Conservation (phyloP, 2,113 vertebrate species). For the Nicator chloris region DNA sequence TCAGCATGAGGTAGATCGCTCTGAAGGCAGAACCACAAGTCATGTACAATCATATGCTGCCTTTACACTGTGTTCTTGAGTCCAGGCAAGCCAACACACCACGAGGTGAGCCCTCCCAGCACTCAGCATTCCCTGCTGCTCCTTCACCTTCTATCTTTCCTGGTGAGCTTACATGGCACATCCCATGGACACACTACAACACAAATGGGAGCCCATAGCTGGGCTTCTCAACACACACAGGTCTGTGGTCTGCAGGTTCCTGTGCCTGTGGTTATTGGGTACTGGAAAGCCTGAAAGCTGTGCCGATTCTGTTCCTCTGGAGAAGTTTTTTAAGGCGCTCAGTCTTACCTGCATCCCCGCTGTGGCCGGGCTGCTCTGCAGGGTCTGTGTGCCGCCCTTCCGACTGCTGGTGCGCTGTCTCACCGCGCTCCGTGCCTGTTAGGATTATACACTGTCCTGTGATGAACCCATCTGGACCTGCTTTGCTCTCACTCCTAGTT, state of each 20-base stretch:
- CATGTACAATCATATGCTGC: not conserved
- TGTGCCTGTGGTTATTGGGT: not conserved
- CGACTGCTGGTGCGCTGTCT: accelerated
- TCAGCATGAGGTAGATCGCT: not conserved
- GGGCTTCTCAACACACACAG: accelerated
- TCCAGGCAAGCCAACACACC: not conserved
- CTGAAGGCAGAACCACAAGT: not conserved
- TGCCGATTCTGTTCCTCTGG: not conserved
- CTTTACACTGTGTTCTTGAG: not conserved
- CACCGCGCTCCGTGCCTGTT: accelerated
- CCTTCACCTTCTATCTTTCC: not conserved
- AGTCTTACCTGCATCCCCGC: not conserved
- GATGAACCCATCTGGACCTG: not conserved
- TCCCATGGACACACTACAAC: accelerated
- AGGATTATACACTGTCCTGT: accelerated
- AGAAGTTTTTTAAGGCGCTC: not conserved
- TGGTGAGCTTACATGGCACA: accelerated
- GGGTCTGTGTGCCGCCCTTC: not conserved
- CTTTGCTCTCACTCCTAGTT: not conserved
- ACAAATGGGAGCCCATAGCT: not conserved
- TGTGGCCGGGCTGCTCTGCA: not conserved
- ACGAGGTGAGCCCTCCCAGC: not conserved
- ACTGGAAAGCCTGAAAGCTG: not conserved
- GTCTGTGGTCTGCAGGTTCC: not conserved
- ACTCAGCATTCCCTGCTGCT: not conserved